These are phyloP conservation scores for Regulus satrapa DNA, from an alignment of 2,113 vertebrate species.

Conservation along the genomic window DNA sequence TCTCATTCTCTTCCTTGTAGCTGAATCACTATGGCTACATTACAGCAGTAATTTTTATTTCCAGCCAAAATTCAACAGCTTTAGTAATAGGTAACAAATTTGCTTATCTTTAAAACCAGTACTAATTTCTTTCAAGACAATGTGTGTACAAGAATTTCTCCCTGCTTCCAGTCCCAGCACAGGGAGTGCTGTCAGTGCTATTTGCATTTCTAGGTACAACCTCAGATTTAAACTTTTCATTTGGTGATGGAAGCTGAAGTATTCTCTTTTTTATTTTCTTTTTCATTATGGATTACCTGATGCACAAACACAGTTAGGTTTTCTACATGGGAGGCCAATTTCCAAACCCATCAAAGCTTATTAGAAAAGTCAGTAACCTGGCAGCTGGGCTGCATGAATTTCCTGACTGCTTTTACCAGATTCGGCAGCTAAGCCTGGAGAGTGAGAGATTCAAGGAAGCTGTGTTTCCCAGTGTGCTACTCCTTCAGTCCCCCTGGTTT, in stretches of 20 bases:
- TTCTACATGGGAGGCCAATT: background rate
- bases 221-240: background rate
- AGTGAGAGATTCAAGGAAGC: background rate
- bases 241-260: background rate
- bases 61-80: conserved; percentile 69
- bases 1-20: conserved; percentile 56
- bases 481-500: background rate
- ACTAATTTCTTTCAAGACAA: background rate
- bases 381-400: background rate
- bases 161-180: background rate
- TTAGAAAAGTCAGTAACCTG: background rate
- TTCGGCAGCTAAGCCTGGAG: background rate
- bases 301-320: background rate
- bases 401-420: background rate
- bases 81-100: conserved; percentile 67
- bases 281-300: background rate
- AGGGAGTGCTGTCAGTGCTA: background rate
- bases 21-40: conserved; percentile 74
- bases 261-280: background rate
- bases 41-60: conserved; percentile 73
- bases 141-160: background rate
- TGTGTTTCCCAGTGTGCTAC: background rate
- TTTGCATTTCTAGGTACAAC: background rate
- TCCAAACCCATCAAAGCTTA: background rate
- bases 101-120: background rate